Conservation (phyloP, 2,797 vertebrate species). For the Merluccius polli region DNA sequence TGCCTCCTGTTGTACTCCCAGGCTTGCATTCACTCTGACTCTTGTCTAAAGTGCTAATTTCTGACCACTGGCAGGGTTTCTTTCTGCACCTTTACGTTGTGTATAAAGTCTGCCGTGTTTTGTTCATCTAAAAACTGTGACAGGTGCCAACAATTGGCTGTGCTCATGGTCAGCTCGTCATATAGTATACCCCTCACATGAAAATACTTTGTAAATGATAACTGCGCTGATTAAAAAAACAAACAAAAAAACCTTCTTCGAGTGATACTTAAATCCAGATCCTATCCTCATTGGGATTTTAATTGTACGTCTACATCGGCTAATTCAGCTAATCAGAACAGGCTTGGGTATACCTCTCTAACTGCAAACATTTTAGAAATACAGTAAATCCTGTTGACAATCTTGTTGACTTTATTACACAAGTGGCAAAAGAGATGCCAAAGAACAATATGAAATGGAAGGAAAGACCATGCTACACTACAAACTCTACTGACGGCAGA, state of each 20-base stretch:
- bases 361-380: background rate
- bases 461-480: background rate
- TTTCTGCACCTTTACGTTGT: constrained; percentile 4
- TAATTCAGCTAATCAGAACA: background rate
- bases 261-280: background rate
- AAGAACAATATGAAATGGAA: background rate
- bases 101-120: background rate
- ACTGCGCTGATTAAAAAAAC: background rate
- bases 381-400: background rate
- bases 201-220: background rate
- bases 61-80: background rate
- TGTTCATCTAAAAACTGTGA: background rate
- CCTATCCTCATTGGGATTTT: background rate
- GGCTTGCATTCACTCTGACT: constrained; percentile 14
- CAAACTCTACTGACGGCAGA: background rate
- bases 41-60: constrained; percentile 18
- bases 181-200: background rate
- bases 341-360: background rate
- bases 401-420: background rate
- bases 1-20: constrained; percentile 27
- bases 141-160: too few species aligned
- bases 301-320: background rate
- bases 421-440: background rate
- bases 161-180: background rate
- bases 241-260: too few species aligned